Evolutionary conservation across 2,888 invertebrate species (phyloP).

Genomic region (Oasisia sp.): DNA sequence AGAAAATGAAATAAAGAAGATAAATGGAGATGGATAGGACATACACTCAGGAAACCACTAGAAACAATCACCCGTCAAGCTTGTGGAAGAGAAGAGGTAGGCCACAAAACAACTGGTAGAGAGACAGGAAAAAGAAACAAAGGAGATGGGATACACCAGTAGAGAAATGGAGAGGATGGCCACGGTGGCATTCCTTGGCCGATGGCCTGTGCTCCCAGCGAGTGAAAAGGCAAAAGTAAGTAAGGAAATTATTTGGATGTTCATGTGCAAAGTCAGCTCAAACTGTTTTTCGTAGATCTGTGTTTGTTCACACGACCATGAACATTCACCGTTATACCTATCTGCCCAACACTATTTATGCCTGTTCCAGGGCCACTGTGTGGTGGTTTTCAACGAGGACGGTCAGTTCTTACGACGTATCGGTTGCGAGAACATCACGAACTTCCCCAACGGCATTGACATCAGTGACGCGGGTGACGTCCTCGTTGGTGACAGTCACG

Average conservation of each 20-base stretch:
- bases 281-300: neutral
- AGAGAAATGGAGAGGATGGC: no score
- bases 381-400: conserved; percentile 88
- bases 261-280: neutral
- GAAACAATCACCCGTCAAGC: no score
- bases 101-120: no score
- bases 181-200: no score
- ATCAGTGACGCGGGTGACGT: conserved; percentile 97
- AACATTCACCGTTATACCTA: neutral
- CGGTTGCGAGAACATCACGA: conserved; percentile 94
- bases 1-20: no score
- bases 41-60: no score
- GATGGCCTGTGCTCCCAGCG: no score
- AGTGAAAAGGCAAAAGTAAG: no score
- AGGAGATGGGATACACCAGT: no score
- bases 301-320: neutral
- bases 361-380: conserved; percentile 82
- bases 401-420: conserved; percentile 91
- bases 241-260: neutral
- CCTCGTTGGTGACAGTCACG: conserved; percentile 95
- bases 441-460: conserved; percentile 97
- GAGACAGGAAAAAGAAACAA: no score
- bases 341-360: neutral
- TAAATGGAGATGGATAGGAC: no score
- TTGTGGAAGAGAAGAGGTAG: no score